Evolutionary conservation across 2,113 vertebrate species (phyloP).

Genomic region (Takifugu flavidus): DNA sequence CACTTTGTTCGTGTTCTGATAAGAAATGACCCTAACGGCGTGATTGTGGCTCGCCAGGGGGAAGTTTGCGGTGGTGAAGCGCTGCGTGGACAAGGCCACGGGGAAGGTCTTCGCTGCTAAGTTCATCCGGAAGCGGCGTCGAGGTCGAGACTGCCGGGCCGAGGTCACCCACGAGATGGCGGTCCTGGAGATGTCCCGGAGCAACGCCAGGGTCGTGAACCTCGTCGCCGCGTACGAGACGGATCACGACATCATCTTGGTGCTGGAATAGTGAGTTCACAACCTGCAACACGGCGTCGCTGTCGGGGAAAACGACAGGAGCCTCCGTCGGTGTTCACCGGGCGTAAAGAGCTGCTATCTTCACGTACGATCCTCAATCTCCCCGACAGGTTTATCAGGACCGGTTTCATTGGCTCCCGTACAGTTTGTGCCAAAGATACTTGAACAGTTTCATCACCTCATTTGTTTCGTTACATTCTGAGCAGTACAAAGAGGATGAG

Average conservation of each 20-base stretch:
- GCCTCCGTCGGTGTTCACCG: too few species aligned
- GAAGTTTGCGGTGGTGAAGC: constrained; percentile 91
- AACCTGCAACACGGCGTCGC: too few species aligned
- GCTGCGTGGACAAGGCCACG: constrained; percentile 87
- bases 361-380: background rate
- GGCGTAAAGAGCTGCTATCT: constrained; percentile 18
- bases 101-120: constrained; percentile 93
- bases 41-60: constrained; percentile 70
- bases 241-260: constrained; percentile 84
- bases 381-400: constrained; percentile 33
- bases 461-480: background rate
- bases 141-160: constrained; percentile 89
- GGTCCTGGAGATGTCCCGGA: constrained; percentile 83
- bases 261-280: constrained; percentile 92
- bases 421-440: background rate
- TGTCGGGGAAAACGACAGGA: too few species aligned
- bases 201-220: constrained; percentile 84
- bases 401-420: background rate
- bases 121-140: constrained; percentile 88
- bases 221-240: constrained; percentile 92
- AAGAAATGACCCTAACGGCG: background rate
- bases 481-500: background rate
- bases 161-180: constrained; percentile 94
- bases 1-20: background rate
- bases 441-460: background rate